Conservation (phyloP, 2,797 vertebrate genomes). For the Eulemur mongoz region DNA sequence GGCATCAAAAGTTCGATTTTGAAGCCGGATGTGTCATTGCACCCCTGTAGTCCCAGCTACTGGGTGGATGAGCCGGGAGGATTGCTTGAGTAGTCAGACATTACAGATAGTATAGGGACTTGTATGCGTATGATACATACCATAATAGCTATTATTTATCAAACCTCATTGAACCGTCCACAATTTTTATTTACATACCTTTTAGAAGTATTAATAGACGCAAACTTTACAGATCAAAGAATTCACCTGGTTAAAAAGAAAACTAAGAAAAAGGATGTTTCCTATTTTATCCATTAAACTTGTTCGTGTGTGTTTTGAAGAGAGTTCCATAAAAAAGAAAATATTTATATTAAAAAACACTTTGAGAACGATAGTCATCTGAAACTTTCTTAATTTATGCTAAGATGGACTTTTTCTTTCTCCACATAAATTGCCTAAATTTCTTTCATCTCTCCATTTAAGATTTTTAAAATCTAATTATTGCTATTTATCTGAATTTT, state of each 20-base stretch:
- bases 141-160: not conserved
- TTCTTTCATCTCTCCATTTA: not conserved
- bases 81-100: too few relatives aligned
- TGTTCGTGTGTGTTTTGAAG: too few relatives aligned
- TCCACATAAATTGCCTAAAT: not conserved
- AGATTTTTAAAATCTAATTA: too few relatives aligned
- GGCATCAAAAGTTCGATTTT: not conserved
- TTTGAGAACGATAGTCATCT: too few relatives aligned
- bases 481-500: not conserved
- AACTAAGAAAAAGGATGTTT: not conserved
- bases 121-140: not conserved
- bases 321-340: too few relatives aligned
- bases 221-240: not conserved
- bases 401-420: not conserved
- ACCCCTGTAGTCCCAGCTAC: too few relatives aligned
- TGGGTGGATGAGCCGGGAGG: too few relatives aligned
- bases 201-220: not conserved
- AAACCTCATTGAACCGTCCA: not conserved
- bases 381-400: not conserved
- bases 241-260: not conserved
- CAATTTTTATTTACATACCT: not conserved
- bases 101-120: not conserved
- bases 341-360: too few relatives aligned
- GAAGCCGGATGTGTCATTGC: too few relatives aligned
- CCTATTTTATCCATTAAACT: not conserved